These are phyloP conservation scores for Telenomus remus DNA, from an alignment of 1,140 invertebrate species.

Conservation along the genomic window DNA sequence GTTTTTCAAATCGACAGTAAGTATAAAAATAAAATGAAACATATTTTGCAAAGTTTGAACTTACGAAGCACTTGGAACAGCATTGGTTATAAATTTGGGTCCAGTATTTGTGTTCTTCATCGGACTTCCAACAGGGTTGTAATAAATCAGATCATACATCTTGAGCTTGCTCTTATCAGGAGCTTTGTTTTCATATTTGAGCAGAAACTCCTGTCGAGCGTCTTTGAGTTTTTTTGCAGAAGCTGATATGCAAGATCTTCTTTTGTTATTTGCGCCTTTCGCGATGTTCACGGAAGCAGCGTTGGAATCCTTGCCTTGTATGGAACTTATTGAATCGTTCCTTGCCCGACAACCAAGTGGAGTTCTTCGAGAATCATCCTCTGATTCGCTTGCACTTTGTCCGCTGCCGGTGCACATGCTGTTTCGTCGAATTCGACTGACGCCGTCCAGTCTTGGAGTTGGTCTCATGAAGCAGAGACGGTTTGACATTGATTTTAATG, in stretches of 20 bases:
- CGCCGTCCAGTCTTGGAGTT: slow-evolving; percentile 67
- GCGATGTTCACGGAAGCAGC: slow-evolving; percentile 41
- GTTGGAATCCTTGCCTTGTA: slow-evolving; percentile 57
- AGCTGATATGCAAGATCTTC: slow-evolving; percentile 68
- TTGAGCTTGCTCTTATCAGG: slow-evolving; percentile 84
- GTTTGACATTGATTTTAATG: slow-evolving; percentile 58
- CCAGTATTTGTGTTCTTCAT: slow-evolving; percentile 71
- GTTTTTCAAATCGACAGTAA: background rate
- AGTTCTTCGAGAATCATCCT: slow-evolving; percentile 69
- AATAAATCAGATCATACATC: slow-evolving; percentile 94
- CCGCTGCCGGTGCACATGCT: slow-evolving; percentile 71
- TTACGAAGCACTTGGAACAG: slow-evolving; percentile 69
- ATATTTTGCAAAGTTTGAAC: slow-evolving; percentile 27
- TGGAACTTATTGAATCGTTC: slow-evolving; percentile 72
- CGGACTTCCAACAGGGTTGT: slow-evolving; percentile 86
- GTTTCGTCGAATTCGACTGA: slow-evolving; percentile 71
- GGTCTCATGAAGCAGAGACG: slow-evolving; percentile 69
- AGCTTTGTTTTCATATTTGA: slow-evolving; percentile 76
- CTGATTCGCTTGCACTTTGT: slow-evolving; percentile 72
- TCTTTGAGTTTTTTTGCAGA: slow-evolving; percentile 76
- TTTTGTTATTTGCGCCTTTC: slow-evolving; percentile 63
- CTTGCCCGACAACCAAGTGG: slow-evolving; percentile 58
- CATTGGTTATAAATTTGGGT: slow-evolving; percentile 29
- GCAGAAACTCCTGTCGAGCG: slow-evolving; percentile 77
- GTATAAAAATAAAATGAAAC: background rate